Conservation (phyloP, 2,888 invertebrate genomes). For the Netelia melanura region DNA sequence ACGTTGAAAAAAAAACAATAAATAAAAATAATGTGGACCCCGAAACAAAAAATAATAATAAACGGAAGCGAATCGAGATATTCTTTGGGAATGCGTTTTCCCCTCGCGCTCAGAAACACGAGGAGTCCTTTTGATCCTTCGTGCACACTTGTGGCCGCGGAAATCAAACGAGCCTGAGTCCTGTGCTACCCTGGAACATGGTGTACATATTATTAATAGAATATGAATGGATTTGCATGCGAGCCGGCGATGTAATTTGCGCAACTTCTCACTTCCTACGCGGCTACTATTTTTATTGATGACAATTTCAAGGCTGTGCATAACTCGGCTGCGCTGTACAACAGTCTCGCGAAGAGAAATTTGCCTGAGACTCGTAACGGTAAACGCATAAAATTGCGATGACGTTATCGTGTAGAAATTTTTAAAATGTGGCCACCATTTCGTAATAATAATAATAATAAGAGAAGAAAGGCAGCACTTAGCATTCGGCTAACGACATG, state of each 20-base stretch:
- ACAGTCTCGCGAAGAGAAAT: conserved; percentile 11
- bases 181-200: conserved; percentile 1
- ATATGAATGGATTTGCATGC: conserved; percentile 43
- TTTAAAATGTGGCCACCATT: neutral
- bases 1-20: conserved; percentile 42
- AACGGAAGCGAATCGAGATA: conserved; percentile 50
- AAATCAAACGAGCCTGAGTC: conserved; percentile 31
- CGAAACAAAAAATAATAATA: conserved; percentile 22
- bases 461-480: neutral
- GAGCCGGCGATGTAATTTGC: conserved; percentile 31
- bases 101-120: neutral
- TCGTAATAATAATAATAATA: conserved; percentile 8
- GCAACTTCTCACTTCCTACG: conserved; percentile 47
- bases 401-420: conserved; percentile 48
- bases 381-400: conserved; percentile 35
- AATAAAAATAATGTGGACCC: conserved; percentile 35
- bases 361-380: conserved; percentile 14
- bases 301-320: conserved; percentile 57
- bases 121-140: conserved; percentile 25
- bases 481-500: neutral
- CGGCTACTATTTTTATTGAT: conserved; percentile 61
- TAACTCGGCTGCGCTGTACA: conserved; percentile 20
- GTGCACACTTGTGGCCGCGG: conserved; percentile 17
- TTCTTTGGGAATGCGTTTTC: conserved; percentile 42
- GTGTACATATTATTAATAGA: conserved; percentile 48